These are phyloP conservation scores for Myotis pilosus DNA, from an alignment of 2,797 vertebrate genomes.

Conservation along the genomic window DNA sequence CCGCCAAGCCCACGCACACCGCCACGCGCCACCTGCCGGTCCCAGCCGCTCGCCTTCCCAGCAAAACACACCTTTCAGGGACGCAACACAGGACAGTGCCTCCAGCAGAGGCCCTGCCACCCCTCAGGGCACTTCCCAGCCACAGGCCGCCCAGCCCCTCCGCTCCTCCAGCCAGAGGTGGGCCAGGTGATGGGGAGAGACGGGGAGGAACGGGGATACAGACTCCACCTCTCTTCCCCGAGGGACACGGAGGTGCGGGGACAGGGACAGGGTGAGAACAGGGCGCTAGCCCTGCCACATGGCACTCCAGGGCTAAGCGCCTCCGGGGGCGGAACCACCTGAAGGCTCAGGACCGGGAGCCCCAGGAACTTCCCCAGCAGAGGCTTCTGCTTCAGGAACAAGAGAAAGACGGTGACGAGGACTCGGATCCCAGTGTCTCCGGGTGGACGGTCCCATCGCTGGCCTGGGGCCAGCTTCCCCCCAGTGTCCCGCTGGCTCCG, in stretches of 20 bases:
- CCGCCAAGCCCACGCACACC: constrained; percentile 61
- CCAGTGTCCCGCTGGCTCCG: fast-evolving
- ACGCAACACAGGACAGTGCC: neutral
- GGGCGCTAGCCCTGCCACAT: neutral
- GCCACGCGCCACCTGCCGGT: constrained; percentile 4
- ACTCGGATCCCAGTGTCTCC: neutral
- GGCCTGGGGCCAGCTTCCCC: neutral
- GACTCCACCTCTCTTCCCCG: neutral
- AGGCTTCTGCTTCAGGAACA: neutral
- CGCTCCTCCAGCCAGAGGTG: neutral
- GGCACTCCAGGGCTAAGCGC: constrained; percentile 32
- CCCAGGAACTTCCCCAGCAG: constrained; percentile 19
- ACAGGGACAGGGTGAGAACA: neutral
- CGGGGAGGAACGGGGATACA: fast-evolving
- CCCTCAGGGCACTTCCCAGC: fast-evolving
- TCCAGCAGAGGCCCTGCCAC: neutral
- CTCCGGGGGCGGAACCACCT: neutral
- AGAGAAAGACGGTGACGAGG: neutral
- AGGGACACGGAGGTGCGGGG: fast-evolving
- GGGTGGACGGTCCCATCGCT: constrained; percentile 41
- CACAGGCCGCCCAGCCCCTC: neutral
- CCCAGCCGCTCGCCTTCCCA: neutral
- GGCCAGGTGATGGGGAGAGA: neutral
- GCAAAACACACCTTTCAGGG: neutral
- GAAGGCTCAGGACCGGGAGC: neutral